Evolutionary conservation across 2,888 invertebrate species (phyloP).

Genomic region (Druceiella hillmani): DNA sequence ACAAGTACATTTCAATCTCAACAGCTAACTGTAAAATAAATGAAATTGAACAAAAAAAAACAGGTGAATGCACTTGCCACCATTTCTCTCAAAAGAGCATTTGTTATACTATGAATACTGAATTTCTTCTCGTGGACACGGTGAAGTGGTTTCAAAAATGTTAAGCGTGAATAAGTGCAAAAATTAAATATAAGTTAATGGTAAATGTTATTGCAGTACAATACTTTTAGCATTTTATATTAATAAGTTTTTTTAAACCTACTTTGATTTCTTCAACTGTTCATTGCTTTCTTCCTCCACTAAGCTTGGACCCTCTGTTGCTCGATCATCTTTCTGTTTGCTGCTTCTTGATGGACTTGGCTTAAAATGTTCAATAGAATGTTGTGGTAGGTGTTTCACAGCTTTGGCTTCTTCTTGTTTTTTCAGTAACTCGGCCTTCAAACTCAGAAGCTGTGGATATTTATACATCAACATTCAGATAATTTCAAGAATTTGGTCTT

Average conservation of each 20-base stretch:
- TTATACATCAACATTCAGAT: not conserved
- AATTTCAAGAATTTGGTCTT: not conserved
- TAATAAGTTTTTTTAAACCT: conserved; percentile 20
- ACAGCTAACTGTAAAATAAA: too few species aligned
- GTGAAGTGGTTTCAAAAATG: too few species aligned
- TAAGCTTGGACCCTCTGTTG: conserved; percentile 32
- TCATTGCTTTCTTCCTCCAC: conserved; percentile 38
- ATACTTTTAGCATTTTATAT: too few species aligned
- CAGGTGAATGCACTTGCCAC: too few species aligned
- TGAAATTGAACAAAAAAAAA: too few species aligned
- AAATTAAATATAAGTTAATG: too few species aligned
- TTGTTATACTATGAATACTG: too few species aligned
- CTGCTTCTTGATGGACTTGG: conserved; percentile 39
- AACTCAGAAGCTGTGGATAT: conserved; percentile 57
- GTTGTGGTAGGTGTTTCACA: conserved; percentile 52
- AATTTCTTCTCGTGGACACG: too few species aligned
- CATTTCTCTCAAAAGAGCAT: too few species aligned
- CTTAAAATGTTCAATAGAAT: conserved; percentile 49
- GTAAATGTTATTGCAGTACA: too few species aligned
- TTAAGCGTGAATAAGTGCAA: too few species aligned
- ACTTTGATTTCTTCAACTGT: conserved; percentile 45
- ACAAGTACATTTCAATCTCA: too few species aligned
- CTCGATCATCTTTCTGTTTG: conserved; percentile 36
- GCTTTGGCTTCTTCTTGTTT: conserved; percentile 80
- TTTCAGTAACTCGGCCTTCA: conserved; percentile 84